Conservation (phyloP, 1,140 invertebrate genomes). For the Temnothorax nylanderi region DNA sequence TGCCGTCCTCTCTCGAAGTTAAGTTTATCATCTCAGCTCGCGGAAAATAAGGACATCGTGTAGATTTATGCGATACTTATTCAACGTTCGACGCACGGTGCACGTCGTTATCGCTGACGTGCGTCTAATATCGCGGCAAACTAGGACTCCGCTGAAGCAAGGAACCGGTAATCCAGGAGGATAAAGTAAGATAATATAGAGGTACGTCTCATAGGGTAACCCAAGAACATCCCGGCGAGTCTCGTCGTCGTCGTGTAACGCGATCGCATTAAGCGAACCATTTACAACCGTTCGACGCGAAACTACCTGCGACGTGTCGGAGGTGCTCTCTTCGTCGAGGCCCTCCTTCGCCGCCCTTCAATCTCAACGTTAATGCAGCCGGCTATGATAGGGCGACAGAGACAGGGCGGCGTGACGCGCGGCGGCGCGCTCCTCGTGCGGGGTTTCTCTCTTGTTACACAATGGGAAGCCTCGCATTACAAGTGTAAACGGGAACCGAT, state of each 20-base stretch:
- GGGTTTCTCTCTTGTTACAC: slow-evolving; percentile 57
- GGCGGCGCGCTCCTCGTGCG: background rate
- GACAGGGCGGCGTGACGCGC: background rate
- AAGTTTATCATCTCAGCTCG: background rate
- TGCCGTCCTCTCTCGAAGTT: background rate
- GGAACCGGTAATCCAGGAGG: background rate
- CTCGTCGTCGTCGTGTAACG: slow-evolving; percentile 26
- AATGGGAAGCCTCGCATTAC: slow-evolving; percentile 58
- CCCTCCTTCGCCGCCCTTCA: slow-evolving; percentile 32
- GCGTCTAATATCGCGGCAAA: slow-evolving; percentile 29
- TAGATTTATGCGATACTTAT: background rate
- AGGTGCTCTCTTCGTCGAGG: background rate
- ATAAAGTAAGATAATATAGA: slow-evolving; percentile 32
- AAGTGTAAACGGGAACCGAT: slow-evolving; percentile 54
- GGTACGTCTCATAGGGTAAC: slow-evolving; percentile 5
- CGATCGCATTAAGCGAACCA: slow-evolving; percentile 46
- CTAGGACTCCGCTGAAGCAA: background rate
- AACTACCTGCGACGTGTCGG: slow-evolving; percentile 35
- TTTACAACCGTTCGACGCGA: slow-evolving; percentile 29
- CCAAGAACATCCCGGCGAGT: slow-evolving; percentile 27
- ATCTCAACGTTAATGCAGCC: slow-evolving; percentile 46
- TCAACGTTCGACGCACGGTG: background rate
- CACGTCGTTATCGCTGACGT: background rate
- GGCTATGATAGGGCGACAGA: slow-evolving; percentile 41
- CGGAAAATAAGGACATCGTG: background rate